Conservation (phyloP, 1,140 invertebrate genomes). For the Phortica variegata region DNA sequence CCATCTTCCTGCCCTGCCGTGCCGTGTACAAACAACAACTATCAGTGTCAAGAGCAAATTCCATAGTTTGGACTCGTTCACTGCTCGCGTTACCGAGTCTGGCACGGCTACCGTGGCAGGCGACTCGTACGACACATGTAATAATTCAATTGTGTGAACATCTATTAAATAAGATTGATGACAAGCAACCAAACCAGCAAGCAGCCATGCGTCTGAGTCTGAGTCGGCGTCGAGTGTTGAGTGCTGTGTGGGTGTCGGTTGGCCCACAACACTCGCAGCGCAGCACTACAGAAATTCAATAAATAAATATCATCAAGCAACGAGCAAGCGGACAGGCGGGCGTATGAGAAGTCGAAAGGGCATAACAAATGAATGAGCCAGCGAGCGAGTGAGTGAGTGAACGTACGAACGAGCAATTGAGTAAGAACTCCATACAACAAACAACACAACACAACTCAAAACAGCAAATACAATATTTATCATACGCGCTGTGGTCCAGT, state of each 20-base stretch:
- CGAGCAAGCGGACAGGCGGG: too few species aligned
- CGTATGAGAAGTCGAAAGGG: too few species aligned
- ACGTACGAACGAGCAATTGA: not conserved
- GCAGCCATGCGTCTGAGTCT: conserved; percentile 5
- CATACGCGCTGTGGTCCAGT: not conserved
- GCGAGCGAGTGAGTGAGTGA: not conserved
- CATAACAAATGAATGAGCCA: too few species aligned
- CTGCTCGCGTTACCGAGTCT: conserved; percentile 28
- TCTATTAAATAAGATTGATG: conserved; percentile 55
- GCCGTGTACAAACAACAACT: conserved; percentile 34
- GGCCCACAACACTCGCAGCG: too few species aligned
- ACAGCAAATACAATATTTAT: not conserved
- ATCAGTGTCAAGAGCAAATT: conserved; percentile 25
- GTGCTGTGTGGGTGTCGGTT: too few species aligned
- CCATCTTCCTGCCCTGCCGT: too few species aligned
- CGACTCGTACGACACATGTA: conserved; percentile 52
- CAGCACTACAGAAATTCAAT: too few species aligned
- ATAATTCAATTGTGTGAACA: conserved; percentile 55
- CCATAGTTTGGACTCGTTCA: too few species aligned
- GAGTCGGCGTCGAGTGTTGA: too few species aligned
- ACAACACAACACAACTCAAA: too few species aligned
- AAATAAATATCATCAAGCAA: too few species aligned
- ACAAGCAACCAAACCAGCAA: conserved; percentile 25
- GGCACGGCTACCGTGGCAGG: conserved; percentile 23
- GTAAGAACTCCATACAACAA: too few species aligned